These are phyloP conservation scores for Tokudaia tokunoshimensis DNA, from an alignment of 2,797 vertebrate species.

Conservation along the genomic window DNA sequence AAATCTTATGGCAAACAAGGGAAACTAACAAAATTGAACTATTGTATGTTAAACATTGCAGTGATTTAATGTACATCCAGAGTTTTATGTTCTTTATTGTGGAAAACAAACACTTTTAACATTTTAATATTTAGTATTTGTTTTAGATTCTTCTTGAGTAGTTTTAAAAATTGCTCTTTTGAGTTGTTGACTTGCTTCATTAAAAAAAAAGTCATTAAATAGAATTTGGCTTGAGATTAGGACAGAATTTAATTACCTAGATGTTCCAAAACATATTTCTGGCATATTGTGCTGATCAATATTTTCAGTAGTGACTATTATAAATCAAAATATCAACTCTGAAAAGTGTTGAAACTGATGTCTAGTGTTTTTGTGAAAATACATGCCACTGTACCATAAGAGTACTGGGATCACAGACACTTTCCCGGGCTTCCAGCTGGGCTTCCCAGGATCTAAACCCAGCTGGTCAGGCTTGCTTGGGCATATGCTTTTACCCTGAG, in stretches of 20 bases:
- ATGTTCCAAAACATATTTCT: not conserved
- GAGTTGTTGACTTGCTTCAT: not conserved
- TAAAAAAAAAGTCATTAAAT: not conserved
- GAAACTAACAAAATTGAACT: not conserved
- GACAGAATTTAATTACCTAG: not conserved
- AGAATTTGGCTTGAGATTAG: not conserved
- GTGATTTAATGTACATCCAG: not conserved
- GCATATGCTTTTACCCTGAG: not conserved
- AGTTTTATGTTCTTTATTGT: not conserved
- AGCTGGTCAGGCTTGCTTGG: not conserved
- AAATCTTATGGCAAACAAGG: not conserved
- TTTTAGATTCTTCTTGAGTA: not conserved
- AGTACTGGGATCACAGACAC: not conserved
- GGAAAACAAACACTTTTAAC: not conserved
- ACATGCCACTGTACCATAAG: not conserved
- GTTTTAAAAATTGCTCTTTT: not conserved
- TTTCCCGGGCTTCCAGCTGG: not conserved
- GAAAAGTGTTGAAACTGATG: not conserved
- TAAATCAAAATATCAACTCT: not conserved
- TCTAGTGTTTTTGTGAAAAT: not conserved
- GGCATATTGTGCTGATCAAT: not conserved
- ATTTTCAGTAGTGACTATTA: not conserved
- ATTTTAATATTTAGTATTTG: not conserved
- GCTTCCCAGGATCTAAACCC: not conserved
- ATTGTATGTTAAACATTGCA: not conserved